Conservation (phyloP, 2,113 vertebrate species). For the Circaetus cinerascens region DNA sequence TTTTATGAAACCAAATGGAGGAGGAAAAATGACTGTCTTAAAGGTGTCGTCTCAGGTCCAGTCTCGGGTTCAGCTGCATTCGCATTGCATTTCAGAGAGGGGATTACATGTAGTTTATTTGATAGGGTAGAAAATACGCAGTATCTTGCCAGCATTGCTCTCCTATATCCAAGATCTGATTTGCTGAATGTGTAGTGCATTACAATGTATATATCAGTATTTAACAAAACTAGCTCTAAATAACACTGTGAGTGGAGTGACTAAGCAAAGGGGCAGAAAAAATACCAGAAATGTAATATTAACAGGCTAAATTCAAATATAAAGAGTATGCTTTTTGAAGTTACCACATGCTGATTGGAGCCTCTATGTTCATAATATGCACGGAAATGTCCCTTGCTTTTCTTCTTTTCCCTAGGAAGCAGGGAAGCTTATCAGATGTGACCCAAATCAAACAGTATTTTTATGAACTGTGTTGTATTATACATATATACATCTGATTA, state of each 20-base stretch:
- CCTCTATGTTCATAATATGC: not conserved
- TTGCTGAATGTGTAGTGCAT: not conserved
- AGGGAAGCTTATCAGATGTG: not conserved
- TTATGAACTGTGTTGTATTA: not conserved
- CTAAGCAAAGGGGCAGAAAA: not conserved
- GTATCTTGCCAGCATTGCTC: not conserved
- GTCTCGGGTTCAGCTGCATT: not conserved
- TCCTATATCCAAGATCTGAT: not conserved
- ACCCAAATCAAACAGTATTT: not conserved
- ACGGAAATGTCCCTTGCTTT: not conserved
- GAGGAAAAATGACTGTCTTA: not conserved
- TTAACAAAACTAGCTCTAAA: not conserved
- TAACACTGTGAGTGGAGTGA: not conserved
- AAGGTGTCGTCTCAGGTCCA: not conserved
- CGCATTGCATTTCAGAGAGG: not conserved
- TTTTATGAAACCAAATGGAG: not conserved
- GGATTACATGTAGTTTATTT: not conserved
- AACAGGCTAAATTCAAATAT: not conserved
- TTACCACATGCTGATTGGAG: not conserved
- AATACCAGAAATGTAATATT: not conserved
- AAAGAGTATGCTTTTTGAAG: not conserved
- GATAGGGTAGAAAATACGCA: not conserved
- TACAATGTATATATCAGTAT: not conserved
- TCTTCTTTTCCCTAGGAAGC: not conserved
- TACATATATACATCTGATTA: not conserved